phyloP scores from a whole-genome alignment of 35 echinoderm and acorn worm genomes.

The Holothuria glaberrima region DNA sequence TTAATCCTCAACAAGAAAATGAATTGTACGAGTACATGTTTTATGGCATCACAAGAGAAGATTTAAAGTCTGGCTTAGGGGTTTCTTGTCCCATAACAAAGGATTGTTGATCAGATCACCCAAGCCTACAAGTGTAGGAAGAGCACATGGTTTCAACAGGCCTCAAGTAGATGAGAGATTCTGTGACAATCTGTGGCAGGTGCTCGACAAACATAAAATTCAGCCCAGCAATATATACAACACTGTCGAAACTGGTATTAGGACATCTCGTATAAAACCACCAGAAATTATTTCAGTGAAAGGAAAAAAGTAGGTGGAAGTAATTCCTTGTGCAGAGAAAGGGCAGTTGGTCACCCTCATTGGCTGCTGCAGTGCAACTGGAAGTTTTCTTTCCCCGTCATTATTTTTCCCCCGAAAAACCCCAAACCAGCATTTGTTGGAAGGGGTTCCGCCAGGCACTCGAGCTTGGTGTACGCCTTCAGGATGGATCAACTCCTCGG shows the following conservation, averaged over 20 bases:
- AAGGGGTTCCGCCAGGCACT: not conserved
- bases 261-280: not conserved
- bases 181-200: not conserved
- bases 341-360: slow-evolving; percentile 9
- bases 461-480: not conserved
- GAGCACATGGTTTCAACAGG: slow-evolving; percentile 10
- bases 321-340: not conserved
- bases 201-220: slow-evolving; percentile 9
- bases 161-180: slow-evolving; percentile 7
- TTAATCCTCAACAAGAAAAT: not conserved
- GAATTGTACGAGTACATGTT: not conserved
- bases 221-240: not conserved
- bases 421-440: slow-evolving; percentile 4
- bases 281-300: not conserved
- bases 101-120: not conserved
- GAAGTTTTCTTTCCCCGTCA: slow-evolving; percentile 9
- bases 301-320: slow-evolving; percentile 10
- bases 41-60: too few relatives aligned
- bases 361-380: not conserved
- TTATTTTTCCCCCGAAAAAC: not conserved
- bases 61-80: not conserved
- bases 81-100: not conserved
- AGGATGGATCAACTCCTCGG: not conserved
- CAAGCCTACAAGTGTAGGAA: slow-evolving; percentile 8
- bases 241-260: not conserved